phyloP scores from a whole-genome alignment of 2,888 invertebrate genomes.

The Philereme transversata region DNA sequence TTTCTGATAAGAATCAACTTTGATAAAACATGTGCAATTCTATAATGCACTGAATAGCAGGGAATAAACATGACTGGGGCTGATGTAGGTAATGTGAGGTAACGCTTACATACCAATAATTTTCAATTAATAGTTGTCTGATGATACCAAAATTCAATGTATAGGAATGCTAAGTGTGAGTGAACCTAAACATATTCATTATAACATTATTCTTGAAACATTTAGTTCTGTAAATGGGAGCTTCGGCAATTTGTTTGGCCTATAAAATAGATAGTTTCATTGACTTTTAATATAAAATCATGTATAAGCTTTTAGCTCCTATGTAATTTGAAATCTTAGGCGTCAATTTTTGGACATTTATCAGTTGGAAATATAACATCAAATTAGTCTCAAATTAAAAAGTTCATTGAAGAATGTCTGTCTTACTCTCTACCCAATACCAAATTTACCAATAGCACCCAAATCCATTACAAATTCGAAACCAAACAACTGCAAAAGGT shows the following conservation, averaged over 20 bases:
- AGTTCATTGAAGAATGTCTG: conserved; percentile 60
- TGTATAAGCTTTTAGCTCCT: conserved; percentile 31
- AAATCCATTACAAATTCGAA: too few species aligned
- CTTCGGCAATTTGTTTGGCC: conserved; percentile 17
- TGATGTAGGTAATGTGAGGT: conserved; percentile 8
- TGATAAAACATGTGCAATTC: conserved; percentile 41
- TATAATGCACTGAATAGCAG: conserved; percentile 35
- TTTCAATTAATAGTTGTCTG: conserved; percentile 8
- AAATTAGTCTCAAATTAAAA: conserved; percentile 77
- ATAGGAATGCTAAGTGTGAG: conserved; percentile 1
- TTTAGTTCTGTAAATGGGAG: conserved; percentile 7
- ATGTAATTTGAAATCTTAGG: conserved; percentile 32
- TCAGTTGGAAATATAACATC: conserved; percentile 52
- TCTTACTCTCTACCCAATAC: conserved; percentile 55
- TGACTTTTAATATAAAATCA: conserved; percentile 2
- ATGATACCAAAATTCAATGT: conserved; percentile 18
- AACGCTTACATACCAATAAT: conserved; percentile 2
- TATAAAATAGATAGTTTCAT: conserved; percentile 7
- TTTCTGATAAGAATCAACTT: conserved; percentile 65
- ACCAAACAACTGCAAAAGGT: too few species aligned
- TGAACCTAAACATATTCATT: neutral
- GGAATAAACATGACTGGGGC: conserved; percentile 25
- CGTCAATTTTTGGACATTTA: conserved; percentile 42
- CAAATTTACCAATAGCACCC: neutral
- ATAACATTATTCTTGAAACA: conserved; percentile 1